Evolutionary conservation across 2,113 vertebrate genomes (phyloP), one percentile per base, ranked within the genome.

Genomic region (Miniopterus natalensis): DNA sequence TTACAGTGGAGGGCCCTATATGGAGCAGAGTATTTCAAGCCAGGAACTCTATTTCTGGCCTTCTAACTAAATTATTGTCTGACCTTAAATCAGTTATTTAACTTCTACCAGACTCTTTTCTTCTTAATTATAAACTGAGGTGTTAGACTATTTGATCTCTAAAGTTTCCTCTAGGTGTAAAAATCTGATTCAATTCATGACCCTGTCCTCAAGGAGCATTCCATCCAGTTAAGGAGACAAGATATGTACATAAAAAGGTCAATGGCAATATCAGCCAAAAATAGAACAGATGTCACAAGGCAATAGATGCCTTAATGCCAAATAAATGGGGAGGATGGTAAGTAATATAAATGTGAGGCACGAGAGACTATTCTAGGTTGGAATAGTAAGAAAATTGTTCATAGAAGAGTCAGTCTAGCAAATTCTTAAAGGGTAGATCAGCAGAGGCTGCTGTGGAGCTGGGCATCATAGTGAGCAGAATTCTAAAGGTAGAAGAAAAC

Each of bases 251-350:
- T 97, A 79, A 92, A 97, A 94, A 97, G 97, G 97, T 96, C 97
- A 96, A 78, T 10, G 29, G 88, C 91, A 88, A 91, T 95, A 96
- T 96, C 85, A 93, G 85, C 88, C 81, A 31, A 93, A 97, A 97
- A 96, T 91, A 96, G 96, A 97, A 95, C 97, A 97, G 95, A 97
- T 97, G 97, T 95, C 97, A 96, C 88, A 51, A 94, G 88, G 92
- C 97, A 97, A 77, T 95, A 80, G 27, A 78, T 95, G 47, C 40
- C 75, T 55, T 94, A 88, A 92, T 75, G 74, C 25, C 57, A 79
- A 93, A 96, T 83, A 96, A 96, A 95, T 96, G 91, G 70, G 73
- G 31, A 47, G 79, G 78, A 74, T 91, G 40, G n/a, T 96, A 91
- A 97, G 93, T 86, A 81, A 96, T 66, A 97, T 78, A 91, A 97